These are phyloP conservation scores for Mycteria americana DNA, from an alignment of 2,797 vertebrate species.

Conservation along the genomic window DNA sequence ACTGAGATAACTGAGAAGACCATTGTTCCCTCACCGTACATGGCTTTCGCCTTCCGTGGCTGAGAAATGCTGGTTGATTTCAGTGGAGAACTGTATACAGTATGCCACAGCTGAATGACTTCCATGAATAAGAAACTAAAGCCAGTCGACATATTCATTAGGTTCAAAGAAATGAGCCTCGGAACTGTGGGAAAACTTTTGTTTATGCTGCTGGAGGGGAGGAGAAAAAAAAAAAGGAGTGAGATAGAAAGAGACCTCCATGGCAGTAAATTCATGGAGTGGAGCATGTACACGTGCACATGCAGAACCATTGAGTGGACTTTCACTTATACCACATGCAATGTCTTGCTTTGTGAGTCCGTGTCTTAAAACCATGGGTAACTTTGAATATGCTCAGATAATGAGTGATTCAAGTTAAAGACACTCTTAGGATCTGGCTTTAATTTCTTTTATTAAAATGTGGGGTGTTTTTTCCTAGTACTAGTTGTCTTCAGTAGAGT, in stretches of 20 bases:
- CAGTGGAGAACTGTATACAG: conserved; percentile 27
- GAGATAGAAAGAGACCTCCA: conserved; percentile 32
- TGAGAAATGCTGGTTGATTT: conserved; percentile 33
- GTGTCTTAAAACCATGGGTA: background rate
- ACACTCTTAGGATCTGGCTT: background rate
- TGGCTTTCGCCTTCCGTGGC: background rate
- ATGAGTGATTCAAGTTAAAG: background rate
- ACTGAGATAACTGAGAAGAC: background rate
- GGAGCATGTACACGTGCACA: background rate
- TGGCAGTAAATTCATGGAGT: background rate
- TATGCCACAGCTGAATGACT: conserved; percentile 60
- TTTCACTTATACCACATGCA: background rate
- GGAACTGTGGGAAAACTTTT: conserved; percentile 69
- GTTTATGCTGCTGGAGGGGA: conserved; percentile 30
- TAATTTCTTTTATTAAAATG: background rate
- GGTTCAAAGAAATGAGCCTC: conserved; percentile 52
- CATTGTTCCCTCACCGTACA: background rate
- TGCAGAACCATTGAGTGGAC: background rate
- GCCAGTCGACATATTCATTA: conserved; percentile 49
- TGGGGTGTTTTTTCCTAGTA: background rate
- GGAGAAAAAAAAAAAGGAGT: background rate
- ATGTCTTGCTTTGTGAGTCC: background rate
- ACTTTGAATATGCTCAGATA: background rate
- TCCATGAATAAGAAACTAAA: conserved; percentile 61
- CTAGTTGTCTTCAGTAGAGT: background rate